phyloP scores from a whole-genome alignment of 2,797 vertebrate genomes.

The Prionace glauca region DNA sequence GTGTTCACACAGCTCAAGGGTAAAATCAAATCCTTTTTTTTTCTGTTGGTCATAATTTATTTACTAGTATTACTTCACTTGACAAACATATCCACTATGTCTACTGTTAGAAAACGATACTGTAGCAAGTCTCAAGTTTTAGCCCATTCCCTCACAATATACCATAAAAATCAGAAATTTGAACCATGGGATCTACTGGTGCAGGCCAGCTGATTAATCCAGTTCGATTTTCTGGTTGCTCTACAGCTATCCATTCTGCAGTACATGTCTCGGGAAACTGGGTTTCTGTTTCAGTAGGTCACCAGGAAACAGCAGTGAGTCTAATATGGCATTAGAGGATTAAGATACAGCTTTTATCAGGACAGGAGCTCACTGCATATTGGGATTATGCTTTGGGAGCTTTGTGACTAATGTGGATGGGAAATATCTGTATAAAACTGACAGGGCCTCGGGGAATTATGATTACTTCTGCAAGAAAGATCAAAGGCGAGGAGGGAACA shows the following conservation, averaged over 20 bases:
- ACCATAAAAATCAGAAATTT: conserved; percentile 24
- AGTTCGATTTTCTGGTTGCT: conserved; percentile 24
- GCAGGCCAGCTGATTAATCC: conserved; percentile 26
- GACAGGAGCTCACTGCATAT: background rate
- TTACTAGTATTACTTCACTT: conserved; percentile 32
- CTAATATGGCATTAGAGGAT: conserved; percentile 24
- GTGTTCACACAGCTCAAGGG: background rate
- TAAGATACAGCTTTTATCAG: conserved; percentile 27
- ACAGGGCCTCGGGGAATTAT: conserved; percentile 23
- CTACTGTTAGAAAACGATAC: background rate
- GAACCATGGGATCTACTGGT: background rate
- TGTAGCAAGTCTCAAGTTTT: background rate
- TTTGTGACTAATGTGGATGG: conserved; percentile 20
- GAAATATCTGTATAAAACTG: conserved; percentile 24
- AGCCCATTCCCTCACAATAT: conserved; percentile 1
- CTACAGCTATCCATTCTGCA: conserved; percentile 1
- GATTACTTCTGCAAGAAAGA: background rate
- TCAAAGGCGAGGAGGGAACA: conserved; percentile 1
- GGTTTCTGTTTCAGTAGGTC: conserved; percentile 30
- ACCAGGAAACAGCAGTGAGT: conserved; percentile 6
- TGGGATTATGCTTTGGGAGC: conserved; percentile 22
- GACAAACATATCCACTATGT: conserved; percentile 13
- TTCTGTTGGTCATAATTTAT: background rate
- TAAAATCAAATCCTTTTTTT: background rate
- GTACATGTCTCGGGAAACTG: conserved; percentile 25